Percentiles rank a stretch among this genome's conserved stretches.
Evolutionary conservation across 2,113 vertebrate genomes (phyloP).

Genomic region (Leucosticte australis): DNA sequence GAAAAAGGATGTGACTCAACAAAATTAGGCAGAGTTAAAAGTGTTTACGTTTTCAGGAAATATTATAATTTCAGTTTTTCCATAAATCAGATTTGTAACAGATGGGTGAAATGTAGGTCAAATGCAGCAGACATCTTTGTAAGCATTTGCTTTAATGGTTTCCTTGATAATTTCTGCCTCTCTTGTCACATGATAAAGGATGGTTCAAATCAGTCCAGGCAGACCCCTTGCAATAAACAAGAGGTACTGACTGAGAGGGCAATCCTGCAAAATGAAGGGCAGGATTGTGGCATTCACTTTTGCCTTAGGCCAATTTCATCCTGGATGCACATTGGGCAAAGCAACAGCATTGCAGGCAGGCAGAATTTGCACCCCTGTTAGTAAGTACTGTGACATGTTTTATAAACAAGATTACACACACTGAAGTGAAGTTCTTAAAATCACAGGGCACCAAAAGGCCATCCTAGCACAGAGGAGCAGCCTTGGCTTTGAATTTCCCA

Average conservation of each 20-base stretch:
- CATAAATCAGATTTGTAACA: constrained; percentile 58
- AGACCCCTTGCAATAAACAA: neutral
- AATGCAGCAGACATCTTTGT: constrained; percentile 34
- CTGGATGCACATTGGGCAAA: neutral
- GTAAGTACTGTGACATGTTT: neutral
- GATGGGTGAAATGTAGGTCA: constrained; percentile 68
- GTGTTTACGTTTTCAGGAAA: neutral
- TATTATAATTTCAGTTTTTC: constrained; percentile 41
- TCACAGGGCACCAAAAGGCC: neutral
- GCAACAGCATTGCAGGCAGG: neutral
- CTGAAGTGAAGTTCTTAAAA: neutral
- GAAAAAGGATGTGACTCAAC: neutral
- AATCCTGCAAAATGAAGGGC: neutral
- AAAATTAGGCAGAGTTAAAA: neutral
- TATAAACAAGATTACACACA: neutral
- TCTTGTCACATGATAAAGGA: neutral
- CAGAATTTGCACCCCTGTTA: neutral
- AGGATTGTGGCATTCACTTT: neutral
- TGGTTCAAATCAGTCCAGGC: neutral
- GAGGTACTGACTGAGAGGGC: neutral
- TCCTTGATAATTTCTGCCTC: constrained; percentile 13
- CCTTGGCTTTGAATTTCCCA: neutral
- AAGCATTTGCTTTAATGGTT: constrained; percentile 46
- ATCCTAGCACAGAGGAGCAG: neutral
- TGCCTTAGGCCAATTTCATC: neutral